Evolutionary conservation across 1,140 invertebrate species (phyloP), one percentile per base, ranked within the genome.

Genomic region (Tribolium madens): DNA sequence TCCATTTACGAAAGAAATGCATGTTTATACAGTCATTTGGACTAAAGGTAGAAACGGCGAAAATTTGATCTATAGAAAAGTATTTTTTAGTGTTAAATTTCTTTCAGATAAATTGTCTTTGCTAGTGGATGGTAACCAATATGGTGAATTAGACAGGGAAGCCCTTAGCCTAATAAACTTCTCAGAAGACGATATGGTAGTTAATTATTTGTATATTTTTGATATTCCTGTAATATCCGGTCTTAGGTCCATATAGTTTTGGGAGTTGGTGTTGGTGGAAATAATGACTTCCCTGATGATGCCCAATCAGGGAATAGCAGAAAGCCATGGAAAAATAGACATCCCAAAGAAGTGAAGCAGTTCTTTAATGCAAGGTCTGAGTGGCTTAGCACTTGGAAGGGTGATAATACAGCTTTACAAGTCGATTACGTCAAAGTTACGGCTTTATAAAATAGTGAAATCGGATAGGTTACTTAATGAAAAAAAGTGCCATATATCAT

Each of bases 261-360:
- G 13, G 83, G 83, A 0, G 77, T 83, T 9, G 83, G 78, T 64
- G 82, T 81, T 7, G 83, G 82, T 48, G 83, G 83, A 13, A 36
- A 76, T 5, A 73, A 52, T 36, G 77, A 80, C 53, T 84, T 84
- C 64, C 83, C 83, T 10, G 77, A 84, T 50, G 71, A 50, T 21
- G 80, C 36, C 50, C 77, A 42, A 64, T 81, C 82, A 1, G 73
- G 75, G 18, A 70, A 42, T 12, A 36, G 17, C 17, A 10, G 7
- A 3, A 83, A 83, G 76, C 83, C 83, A 10, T 84, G 82, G 80
- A 77, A 1, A 52, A 81, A 82, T 64, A 15, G 36, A n/a, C 53
- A 77, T 15, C 47, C 13, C 7, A 42, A 70, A 5, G 21, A 74
- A 18, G 69, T 82, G 12, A 80, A 78, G 64, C 17, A 75, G 0